Base-by-base conservation (phyloP, 64 coral and sea anemone genomes). In the Acropora yongei region DNA sequence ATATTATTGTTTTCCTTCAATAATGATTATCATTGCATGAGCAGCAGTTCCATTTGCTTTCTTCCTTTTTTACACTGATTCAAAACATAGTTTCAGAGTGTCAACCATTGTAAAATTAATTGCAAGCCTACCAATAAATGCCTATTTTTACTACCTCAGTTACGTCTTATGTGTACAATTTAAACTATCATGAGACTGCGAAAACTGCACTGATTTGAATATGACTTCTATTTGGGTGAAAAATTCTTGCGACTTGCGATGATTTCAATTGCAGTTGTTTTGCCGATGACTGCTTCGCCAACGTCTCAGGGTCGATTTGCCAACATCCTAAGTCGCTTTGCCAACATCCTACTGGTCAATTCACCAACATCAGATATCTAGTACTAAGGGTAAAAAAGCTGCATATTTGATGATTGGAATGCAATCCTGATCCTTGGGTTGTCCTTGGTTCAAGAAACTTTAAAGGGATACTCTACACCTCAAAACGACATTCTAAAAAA, bases 391-490 rank as follows among this genome's bases (percentile, higher is more conserved):
- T 30, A 30, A 30, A 30, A 30, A 30, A 30, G 30, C 30, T 30
- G 30, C 30, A 30, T 30, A 30, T 30, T 30, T 30, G 30, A 30
- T 30, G 30, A 30, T 30, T 30, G 30, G 30, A 30, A 30, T 30
- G 30, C 30, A 30, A 30, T 30, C 30, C 30, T 30, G 30, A 30
- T 30, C 30, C 30, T 30, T 30, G 30, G 30, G 30, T 30, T 30
- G 30, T 30, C 30, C 30, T 30, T 30, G 30, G 30, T 30, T 30
- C 30, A 30, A 30, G 30, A 30, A 30, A 30, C 30, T 30, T 82
- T 60, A 66, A 83, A 82, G 57, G 57, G 79, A 65, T 65, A 82
- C 79, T 63, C 79, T 63, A 82, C 12, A 65, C 79, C 79, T 10
- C 39, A 82, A 82, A 82, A 44, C 19, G 3, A 44, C 3, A 44